These are phyloP conservation scores for Porites australiensis DNA, from an alignment of 64 coral and sea anemone genomes.

Conservation along the genomic window DNA sequence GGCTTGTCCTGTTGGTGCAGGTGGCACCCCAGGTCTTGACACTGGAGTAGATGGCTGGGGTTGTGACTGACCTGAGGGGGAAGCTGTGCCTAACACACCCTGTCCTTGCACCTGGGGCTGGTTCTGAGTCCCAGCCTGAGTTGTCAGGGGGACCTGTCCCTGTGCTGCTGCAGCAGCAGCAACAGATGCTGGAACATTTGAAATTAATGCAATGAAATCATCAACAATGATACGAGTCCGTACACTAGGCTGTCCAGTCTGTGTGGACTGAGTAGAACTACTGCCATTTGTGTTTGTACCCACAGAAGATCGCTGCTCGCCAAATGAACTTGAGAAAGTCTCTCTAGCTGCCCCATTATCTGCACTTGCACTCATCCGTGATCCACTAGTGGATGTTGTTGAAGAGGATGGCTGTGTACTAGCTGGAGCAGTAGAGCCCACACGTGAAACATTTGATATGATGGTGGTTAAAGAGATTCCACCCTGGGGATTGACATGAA, in stretches of 20 bases:
- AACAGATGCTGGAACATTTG: slow-evolving; percentile 57
- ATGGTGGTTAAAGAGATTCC: slow-evolving; percentile 74
- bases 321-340: slow-evolving; percentile 29
- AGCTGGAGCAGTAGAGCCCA: slow-evolving; percentile 56
- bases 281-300: slow-evolving; percentile 35
- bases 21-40: slow-evolving; percentile 6
- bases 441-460: slow-evolving; percentile 58
- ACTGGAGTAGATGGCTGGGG: not conserved
- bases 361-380: slow-evolving; percentile 21
- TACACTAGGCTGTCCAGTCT: slow-evolving; percentile 65
- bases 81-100: slow-evolving; percentile 25
- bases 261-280: slow-evolving; percentile 40
- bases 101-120: not conserved
- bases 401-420: slow-evolving; percentile 57
- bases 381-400: slow-evolving; percentile 44
- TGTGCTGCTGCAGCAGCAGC: slow-evolving; percentile 46
- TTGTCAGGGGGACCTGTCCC: slow-evolving; percentile 7
- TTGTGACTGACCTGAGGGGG: not conserved
- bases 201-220: slow-evolving; percentile 90
- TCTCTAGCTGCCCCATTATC: slow-evolving; percentile 23
- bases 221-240: slow-evolving; percentile 82
- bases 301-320: slow-evolving; percentile 20
- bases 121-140: not conserved
- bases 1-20: not conserved
- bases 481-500: slow-evolving; percentile 80